Conservation (phyloP, 2,113 vertebrate species). For the Uropsilus gracilis region DNA sequence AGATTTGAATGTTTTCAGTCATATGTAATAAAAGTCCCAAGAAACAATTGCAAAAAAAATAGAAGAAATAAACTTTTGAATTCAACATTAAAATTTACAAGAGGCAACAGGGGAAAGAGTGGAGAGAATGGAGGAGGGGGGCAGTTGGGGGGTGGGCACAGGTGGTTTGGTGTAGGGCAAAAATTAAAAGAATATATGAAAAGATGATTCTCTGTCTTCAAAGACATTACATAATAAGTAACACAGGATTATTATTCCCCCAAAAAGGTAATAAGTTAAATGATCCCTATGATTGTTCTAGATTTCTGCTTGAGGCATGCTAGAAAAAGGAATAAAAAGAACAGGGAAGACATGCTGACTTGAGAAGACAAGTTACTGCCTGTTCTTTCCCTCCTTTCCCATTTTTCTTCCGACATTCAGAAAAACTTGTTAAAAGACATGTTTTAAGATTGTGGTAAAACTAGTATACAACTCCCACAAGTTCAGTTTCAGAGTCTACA, state of each 20-base stretch:
- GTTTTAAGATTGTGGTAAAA: neutral
- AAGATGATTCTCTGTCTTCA: neutral
- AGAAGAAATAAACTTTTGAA: too few species aligned
- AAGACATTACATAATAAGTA: neutral
- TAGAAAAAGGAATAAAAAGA: neutral
- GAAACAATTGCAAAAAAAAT: too few species aligned
- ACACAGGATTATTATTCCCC: neutral
- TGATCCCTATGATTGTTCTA: neutral
- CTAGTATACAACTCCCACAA: neutral
- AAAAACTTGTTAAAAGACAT: neutral
- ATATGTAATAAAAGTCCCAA: too few species aligned
- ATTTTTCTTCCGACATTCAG: neutral
- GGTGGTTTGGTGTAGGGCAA: too few species aligned
- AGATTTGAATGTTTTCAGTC: too few species aligned
- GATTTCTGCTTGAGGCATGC: neutral
- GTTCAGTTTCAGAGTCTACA: neutral
- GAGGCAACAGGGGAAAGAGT: too few species aligned
- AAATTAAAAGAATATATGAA: neutral
- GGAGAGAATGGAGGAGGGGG: too few species aligned
- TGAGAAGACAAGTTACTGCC: neutral
- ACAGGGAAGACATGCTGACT: neutral
- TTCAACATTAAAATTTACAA: too few species aligned
- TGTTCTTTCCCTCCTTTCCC: too few species aligned
- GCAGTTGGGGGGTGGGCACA: too few species aligned
- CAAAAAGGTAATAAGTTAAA: neutral